Evolutionary conservation across 2,797 vertebrate genomes (phyloP), one percentile per base, ranked within the genome.

Genomic region (Silurus lanzhouensis): DNA sequence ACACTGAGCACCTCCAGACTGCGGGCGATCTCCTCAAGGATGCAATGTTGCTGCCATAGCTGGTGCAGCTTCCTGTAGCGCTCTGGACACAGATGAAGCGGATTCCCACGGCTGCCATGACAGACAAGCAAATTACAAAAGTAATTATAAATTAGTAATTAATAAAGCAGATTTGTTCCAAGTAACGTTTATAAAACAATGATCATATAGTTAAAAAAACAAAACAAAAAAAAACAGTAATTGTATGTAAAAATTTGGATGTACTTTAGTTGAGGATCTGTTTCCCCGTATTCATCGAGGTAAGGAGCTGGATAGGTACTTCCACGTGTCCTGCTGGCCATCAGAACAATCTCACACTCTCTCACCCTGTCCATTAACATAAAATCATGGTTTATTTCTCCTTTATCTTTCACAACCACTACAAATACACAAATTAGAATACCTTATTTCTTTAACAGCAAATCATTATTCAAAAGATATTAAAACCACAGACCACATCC

Each of bases 231-330:
- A 81, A 7, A 55, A 58, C 3, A 38, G 31, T 38, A 38, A 67
- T 38, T 10, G 14, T 15, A 58, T 52, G 6, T 46, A 48, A 22
- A 63, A 63, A 81, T 61, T 78, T 27, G 9, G 6, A 85, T 27
- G 31, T 96, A 99, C 98, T 93, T 94, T 27, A 99, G 95, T 81
- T 95, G 96, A 87, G 97, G 98, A 90, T 99, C 98, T n/a, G 98
- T 99, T 94, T 99, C 98, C 90, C 98, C 98, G 86, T 99, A 99
- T 91, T 99, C 97, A 89, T 99, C 98, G 90, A 99, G 94, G 89
- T 99, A 99, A 46, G 98, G 98, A 81, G 98, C 96, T 71, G 97
- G 96, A 90, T 97, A 98, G 0, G 96, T 95, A 92, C 97, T 97
- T 84, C 97, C 97, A 91, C 98, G 95, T 71, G 97, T 98, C 94